Conservation (phyloP, 1,140 invertebrate species). For the Listronotus bonariensis region DNA sequence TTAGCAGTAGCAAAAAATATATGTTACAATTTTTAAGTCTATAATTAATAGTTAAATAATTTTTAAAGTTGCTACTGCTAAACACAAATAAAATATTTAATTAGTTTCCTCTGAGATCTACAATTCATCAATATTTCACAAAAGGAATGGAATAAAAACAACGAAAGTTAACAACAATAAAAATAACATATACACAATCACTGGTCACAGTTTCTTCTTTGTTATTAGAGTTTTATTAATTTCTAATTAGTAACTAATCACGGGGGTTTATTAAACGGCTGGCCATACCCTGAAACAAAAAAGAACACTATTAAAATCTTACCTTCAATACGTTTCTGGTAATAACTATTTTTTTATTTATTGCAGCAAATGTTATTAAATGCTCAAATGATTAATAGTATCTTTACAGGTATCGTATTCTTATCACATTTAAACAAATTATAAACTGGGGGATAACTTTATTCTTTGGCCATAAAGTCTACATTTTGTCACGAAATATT, state of each 20-base stretch:
- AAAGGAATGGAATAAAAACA: slow-evolving; percentile 34
- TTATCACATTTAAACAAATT: no score
- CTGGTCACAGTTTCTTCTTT: slow-evolving; percentile 46
- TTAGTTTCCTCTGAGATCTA: slow-evolving; percentile 28
- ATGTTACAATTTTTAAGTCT: not conserved
- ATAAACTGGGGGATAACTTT: no score
- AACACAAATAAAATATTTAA: slow-evolving; percentile 10
- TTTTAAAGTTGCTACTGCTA: not conserved
- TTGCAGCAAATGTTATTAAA: no score
- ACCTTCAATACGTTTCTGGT: no score
- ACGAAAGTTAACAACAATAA: slow-evolving; percentile 45
- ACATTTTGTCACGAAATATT: no score
- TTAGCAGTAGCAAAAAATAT: not conserved
- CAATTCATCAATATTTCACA: slow-evolving; percentile 22
- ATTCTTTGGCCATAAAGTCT: no score
- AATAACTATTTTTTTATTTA: no score
- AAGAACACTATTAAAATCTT: slow-evolving; percentile 41
- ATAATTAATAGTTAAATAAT: not conserved
- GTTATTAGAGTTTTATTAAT: slow-evolving; percentile 35
- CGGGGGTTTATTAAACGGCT: slow-evolving; percentile 60
- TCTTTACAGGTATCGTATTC: no score
- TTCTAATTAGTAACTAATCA: slow-evolving; percentile 49
- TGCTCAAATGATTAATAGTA: no score
- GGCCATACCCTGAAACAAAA: slow-evolving; percentile 65
- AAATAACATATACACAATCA: slow-evolving; percentile 47